These are phyloP conservation scores for Syndactyla subalaris DNA, from an alignment of 2,797 vertebrate genomes.

Conservation along the genomic window DNA sequence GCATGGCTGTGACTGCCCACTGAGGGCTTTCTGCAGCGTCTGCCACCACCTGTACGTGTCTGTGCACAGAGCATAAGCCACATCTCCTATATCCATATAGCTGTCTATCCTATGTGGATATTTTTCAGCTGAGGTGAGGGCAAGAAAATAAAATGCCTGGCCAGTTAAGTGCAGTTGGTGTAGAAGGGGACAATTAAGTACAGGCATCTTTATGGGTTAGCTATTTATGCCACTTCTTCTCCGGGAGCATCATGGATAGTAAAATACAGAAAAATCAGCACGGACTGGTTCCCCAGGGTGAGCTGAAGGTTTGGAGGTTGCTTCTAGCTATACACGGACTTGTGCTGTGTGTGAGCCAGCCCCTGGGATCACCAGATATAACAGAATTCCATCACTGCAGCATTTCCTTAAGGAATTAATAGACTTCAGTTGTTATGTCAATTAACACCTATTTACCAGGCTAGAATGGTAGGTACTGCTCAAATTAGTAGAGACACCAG, in stretches of 20 bases:
- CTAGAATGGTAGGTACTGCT: not conserved
- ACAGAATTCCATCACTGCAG: not conserved
- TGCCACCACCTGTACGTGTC: not conserved
- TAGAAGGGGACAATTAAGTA: not conserved
- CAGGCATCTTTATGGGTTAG: not conserved
- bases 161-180: not conserved
- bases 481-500: not conserved
- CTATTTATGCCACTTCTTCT: conserved; percentile 9
- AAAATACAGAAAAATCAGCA: not conserved
- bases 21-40: not conserved
- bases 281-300: not conserved
- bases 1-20: not conserved
- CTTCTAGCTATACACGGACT: not conserved
- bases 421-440: not conserved
- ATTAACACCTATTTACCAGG: not conserved
- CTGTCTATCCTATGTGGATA: not conserved
- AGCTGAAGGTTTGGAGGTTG: not conserved
- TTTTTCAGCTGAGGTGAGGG: not conserved
- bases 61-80: not conserved
- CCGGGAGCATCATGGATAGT: not conserved
- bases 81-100: not conserved
- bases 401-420: not conserved
- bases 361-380: not conserved
- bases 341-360: not conserved
- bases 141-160: not conserved